Conservation (phyloP, 2,797 vertebrate species). For the Fringilla coelebs region DNA sequence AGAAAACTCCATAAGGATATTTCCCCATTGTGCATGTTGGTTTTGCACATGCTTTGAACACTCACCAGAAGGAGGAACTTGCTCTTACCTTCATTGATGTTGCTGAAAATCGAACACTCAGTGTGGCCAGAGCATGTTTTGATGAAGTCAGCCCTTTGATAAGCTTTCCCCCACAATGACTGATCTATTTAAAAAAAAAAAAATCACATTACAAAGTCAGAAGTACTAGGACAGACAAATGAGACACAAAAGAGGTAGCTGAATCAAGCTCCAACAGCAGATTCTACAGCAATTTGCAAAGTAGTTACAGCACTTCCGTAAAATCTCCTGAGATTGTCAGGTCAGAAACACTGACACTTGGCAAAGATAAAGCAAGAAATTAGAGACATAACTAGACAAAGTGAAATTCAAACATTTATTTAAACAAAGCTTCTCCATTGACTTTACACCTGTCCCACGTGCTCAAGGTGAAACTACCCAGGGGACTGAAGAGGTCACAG, state of each 20-base stretch:
- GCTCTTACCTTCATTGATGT: slow-evolving; percentile 87
- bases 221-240: background rate
- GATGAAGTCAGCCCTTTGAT: slow-evolving; percentile 86
- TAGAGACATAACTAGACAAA: background rate
- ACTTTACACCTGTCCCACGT: rapidly evolving
- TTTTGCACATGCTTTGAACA: background rate
- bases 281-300: background rate
- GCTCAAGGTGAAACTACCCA: background rate
- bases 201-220: background rate
- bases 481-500: background rate
- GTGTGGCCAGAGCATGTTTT: slow-evolving; percentile 85
- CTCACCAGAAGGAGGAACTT: background rate
- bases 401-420: background rate
- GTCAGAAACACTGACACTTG: background rate
- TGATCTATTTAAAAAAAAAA: slow-evolving; percentile 78
- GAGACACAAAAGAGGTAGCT: background rate
- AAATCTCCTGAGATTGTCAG: background rate
- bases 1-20: background rate
- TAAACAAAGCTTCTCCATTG: background rate
- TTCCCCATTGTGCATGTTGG: background rate
- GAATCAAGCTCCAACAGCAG: background rate
- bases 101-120: slow-evolving; percentile 85
- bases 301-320: background rate
- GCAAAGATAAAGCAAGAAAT: background rate
- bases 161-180: slow-evolving; percentile 85